A percentile compares a stretch with the other conserved stretches of the same genome.
phyloP scores from a whole-genome alignment of 1,140 invertebrate species.

The Pogonomyrmex californicus region DNA sequence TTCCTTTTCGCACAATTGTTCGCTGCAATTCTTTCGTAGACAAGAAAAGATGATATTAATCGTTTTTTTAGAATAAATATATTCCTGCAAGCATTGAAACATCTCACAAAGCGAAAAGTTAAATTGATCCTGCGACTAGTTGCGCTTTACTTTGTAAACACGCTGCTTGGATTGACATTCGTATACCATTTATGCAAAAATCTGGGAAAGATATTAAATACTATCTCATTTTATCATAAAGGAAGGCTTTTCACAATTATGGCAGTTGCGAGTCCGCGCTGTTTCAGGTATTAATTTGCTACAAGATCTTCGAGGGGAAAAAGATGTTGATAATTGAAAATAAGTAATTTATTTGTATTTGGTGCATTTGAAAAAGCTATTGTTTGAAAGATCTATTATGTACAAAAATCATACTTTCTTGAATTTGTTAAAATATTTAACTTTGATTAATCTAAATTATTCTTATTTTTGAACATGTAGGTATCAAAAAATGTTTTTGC shows the following conservation, averaged over 20 bases:
- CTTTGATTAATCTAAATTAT: conserved; percentile 5
- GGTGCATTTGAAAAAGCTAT: not conserved
- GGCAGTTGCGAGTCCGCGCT: not conserved
- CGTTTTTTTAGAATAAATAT: not conserved
- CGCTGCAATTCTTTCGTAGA: not conserved
- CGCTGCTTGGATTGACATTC: not conserved
- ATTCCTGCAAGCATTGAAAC: not conserved
- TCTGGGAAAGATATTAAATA: not conserved
- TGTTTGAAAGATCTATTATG: not conserved
- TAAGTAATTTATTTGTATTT: not conserved
- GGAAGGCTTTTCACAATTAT: not conserved
- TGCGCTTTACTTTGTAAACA: not conserved
- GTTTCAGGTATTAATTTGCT: conserved; percentile 27
- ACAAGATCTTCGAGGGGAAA: not conserved
- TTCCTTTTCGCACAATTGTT: not conserved
- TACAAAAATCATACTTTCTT: not conserved
- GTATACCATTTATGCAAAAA: not conserved
- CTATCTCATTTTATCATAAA: not conserved
- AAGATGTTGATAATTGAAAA: too few species aligned
- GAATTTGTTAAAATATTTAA: not conserved
- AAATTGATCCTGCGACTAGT: not conserved
- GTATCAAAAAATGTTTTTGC: not conserved
- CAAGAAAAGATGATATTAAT: not conserved
- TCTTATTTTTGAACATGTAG: not conserved
- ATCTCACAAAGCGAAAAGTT: not conserved